These are phyloP conservation scores for Callinectes sapidus DNA, from an alignment of 2,888 invertebrate genomes.

Conservation along the genomic window DNA sequence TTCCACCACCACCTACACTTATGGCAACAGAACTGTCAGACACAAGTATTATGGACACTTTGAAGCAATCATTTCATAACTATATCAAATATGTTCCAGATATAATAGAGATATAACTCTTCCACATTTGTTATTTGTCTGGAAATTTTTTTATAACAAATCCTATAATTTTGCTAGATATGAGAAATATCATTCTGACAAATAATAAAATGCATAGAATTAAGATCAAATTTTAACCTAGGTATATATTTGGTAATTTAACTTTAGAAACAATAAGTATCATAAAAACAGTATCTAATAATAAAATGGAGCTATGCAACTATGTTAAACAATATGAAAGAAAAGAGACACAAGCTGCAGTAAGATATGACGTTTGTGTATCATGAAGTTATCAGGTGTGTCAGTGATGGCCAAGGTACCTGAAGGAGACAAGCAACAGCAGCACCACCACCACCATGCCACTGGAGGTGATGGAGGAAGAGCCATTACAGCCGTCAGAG, in stretches of 20 bases:
- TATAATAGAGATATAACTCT: too few species aligned
- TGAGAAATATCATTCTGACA: neutral
- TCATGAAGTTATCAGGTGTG: neutral
- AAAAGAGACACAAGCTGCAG: neutral
- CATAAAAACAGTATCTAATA: neutral
- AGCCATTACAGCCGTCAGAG: constrained; percentile 88
- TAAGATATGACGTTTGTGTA: neutral
- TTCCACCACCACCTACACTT: too few species aligned
- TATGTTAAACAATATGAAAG: neutral
- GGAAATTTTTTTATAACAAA: neutral
- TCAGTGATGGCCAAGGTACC: neutral
- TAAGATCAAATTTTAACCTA: neutral
- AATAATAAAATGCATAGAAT: neutral
- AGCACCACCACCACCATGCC: neutral
- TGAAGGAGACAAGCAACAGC: neutral
- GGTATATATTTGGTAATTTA: too few species aligned
- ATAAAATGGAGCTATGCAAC: neutral
- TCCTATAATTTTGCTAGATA: neutral
- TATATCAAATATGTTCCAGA: too few species aligned
- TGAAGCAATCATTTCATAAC: too few species aligned
- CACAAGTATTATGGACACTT: too few species aligned
- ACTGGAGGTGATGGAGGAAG: neutral
- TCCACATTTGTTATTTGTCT: too few species aligned
- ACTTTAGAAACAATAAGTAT: too few species aligned
- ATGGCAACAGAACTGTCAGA: too few species aligned